Conservation (phyloP, 2,888 invertebrate genomes). For the Torymus auratus region DNA sequence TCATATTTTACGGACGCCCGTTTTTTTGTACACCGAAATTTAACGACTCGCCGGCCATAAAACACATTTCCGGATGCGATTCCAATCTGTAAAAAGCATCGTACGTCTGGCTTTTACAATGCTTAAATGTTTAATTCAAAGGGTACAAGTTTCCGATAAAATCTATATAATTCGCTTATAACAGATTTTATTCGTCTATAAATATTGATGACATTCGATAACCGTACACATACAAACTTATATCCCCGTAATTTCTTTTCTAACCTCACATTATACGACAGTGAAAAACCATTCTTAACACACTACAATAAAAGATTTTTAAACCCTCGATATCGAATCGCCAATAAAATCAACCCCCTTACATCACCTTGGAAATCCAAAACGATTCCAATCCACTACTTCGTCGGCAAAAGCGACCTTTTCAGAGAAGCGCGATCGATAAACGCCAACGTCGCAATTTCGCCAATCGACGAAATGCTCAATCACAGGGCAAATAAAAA, state of each 20-base stretch:
- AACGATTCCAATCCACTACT: too few species aligned
- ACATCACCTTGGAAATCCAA: too few species aligned
- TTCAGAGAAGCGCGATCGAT: not conserved
- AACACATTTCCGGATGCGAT: slow-evolving; percentile 44
- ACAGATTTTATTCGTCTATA: too few species aligned
- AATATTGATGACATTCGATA: too few species aligned
- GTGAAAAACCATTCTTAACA: too few species aligned
- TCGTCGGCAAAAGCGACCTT: too few species aligned
- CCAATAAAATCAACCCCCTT: too few species aligned
- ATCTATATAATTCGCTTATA: not conserved
- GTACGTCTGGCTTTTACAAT: slow-evolving; percentile 13
- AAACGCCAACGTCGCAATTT: not conserved
- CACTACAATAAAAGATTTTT: too few species aligned
- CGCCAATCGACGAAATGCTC: not conserved
- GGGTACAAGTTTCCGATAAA: slow-evolving; percentile 26
- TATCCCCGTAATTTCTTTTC: too few species aligned
- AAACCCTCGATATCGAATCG: too few species aligned
- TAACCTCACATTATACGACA: too few species aligned
- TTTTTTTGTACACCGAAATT: slow-evolving; percentile 23
- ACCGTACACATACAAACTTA: too few species aligned
- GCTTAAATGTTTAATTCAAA: slow-evolving; percentile 34
- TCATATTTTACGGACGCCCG: slow-evolving; percentile 17
- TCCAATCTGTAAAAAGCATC: slow-evolving; percentile 39
- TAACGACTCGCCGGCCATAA: slow-evolving; percentile 28
- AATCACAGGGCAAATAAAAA: not conserved